Evolutionary conservation across 30 jellyfish, hydroid and myxozoan species (phyloP).

Genomic region (Aurelia aurita): DNA sequence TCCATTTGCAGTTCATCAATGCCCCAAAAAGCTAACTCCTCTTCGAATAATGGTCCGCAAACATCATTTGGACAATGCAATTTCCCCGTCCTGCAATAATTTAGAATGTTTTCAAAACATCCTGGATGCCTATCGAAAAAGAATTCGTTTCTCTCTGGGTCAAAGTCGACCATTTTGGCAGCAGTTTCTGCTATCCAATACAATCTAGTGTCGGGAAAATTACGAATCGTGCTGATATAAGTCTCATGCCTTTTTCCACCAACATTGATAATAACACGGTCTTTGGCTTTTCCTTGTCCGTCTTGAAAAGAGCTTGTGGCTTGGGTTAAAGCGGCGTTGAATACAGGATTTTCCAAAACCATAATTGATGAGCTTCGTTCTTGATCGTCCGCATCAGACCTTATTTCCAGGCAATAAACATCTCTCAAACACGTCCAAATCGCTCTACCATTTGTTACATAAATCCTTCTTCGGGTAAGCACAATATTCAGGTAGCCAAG

Average conservation of each 20-base stretch:
- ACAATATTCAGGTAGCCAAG: not conserved
- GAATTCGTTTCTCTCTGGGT: slow-evolving; percentile 94
- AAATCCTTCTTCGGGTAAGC: not conserved
- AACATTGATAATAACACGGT: slow-evolving; percentile 94
- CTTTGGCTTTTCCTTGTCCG: slow-evolving; percentile 77
- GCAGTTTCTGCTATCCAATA: slow-evolving; percentile 99
- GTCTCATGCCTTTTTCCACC: slow-evolving; percentile 98
- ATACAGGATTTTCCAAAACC: slow-evolving; percentile 66
- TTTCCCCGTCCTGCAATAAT: slow-evolving; percentile 96
- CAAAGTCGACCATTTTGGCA: slow-evolving; percentile 94
- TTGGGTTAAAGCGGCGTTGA: slow-evolving; percentile 63
- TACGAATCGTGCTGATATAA: slow-evolving; percentile 90
- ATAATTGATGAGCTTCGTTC: slow-evolving; percentile 2
- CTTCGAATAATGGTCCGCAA: slow-evolving; percentile 96
- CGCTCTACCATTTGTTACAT: too few species aligned
- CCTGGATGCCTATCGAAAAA: slow-evolving; percentile 98
- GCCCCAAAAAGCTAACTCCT: slow-evolving; percentile 99
- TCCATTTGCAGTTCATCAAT: slow-evolving; percentile 98
- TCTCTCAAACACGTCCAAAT: not conserved
- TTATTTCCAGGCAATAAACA: not conserved
- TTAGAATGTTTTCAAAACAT: slow-evolving; percentile 91
- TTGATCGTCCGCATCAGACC: slow-evolving; percentile 18
- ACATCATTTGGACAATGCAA: slow-evolving; percentile 99
- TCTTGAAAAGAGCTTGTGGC: slow-evolving; percentile 79
- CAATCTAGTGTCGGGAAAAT: slow-evolving; percentile 95